Evolutionary conservation across 2,888 invertebrate genomes (phyloP), one percentile per base, ranked within the genome.

Genomic region (Rhorus exstirpatorius): DNA sequence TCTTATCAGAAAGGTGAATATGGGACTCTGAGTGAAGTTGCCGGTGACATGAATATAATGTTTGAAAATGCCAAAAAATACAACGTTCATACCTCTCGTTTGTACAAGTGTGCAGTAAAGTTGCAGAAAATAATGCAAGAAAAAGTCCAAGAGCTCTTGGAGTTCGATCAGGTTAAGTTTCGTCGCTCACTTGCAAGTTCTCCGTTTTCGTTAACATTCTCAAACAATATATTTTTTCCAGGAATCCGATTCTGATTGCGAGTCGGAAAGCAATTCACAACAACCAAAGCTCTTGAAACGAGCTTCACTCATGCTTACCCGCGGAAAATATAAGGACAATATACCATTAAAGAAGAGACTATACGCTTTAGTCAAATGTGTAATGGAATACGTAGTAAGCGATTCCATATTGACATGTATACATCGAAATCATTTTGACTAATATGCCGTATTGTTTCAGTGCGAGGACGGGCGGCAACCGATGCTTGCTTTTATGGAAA

Each of bases 51-150:
- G 94, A 98, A 98, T 91, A 95, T 98, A 63, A 98, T 99, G 96
- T 98, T 99, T 93, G 98, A 98, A 91, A 99, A 99, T 93, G 99
- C 99, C 10, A 97, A 97, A 91, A 96, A 96, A 88, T 98, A 98
- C 92, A 98, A 98, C 93, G 94, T 96, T 55, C 95, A 96, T 63
- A 96, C 96, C 49, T 97, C 97, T 51, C 95, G 96, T 87, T 94
- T 97, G 12, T 97, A 97, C 92, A 97, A 97, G 95, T 96, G 97
- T 92, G 98, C 98, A 60, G 96, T 96, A 0, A 96, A 97, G 90
- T 94, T 99, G 90, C 96, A 97, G 87, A 96, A 97, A 94, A 94
- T 96, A 55, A 96, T 98, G 96, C 96, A 97, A 90, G 95, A 96
- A 75, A 97, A 97, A 88, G 96, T 97, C 17, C 96, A 96, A 90